Base-by-base conservation (phyloP, 2,113 vertebrate species). In the Burhinus oedicnemus region DNA sequence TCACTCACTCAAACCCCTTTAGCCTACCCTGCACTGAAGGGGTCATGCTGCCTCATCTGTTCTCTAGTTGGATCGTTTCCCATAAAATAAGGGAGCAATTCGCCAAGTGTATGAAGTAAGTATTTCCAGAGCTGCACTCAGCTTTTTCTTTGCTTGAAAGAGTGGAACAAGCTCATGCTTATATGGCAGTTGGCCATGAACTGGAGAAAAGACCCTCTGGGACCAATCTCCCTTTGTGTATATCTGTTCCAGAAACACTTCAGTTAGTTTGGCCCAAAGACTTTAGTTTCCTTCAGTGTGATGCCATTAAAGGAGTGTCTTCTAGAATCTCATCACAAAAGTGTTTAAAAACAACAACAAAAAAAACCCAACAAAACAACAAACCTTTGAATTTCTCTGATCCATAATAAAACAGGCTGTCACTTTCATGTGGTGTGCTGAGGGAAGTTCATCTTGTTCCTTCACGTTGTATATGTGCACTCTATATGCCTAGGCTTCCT, bases 41-140 rank as follows among this genome's bases (percentile, higher is more conserved):
- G 96, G 86, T 97, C 94, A 84, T 71, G 84, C 97, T 95, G 91
- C 92, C 86, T 97, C 93, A 94, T 96, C 95, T 94, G 69, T 96
- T 97, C 96, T 95, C 74, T 97, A 95, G 98, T 99, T 99, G 99
- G 98, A 99, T 98, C 84, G 94, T 98, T 98, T 99, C 98, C 98
- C 98, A 79, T 97, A 98, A 98, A 98, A 98, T 98, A 97, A 98
- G 98, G 97, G 98, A 98, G 62, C 97, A 96, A 95, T 97, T 96
- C 1, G 97, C 98, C 97, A 98, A 97, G 71, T 86, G 57, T 96
- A 97, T 98, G 98, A 98, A 97, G 96, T 98, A 98, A 98, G 95
- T 97, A 91, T 98, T 98, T 98, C 98, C 98, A 97, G 86, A 96
- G 76, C 79, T 90, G 86, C 77, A 86, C 95, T 97, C 93, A 88